Conservation (phyloP, 2,888 invertebrate species). For the Lamellibrachia columna region DNA sequence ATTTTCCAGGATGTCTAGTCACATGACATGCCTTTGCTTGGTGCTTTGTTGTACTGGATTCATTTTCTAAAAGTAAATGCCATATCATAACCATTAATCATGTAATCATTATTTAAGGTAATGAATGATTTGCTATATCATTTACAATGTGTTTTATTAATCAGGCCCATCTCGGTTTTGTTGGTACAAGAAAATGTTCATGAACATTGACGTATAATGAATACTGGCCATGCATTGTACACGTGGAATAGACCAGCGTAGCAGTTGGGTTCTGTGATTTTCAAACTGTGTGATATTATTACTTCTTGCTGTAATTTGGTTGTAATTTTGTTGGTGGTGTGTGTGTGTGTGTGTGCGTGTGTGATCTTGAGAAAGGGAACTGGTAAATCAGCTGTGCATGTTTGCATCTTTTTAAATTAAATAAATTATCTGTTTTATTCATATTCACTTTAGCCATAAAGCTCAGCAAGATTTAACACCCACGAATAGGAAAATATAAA, state of each 20-base stretch:
- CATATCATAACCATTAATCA: too few relatives aligned
- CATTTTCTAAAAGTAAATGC: too few relatives aligned
- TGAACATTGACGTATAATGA: not conserved
- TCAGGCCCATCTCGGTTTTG: not conserved
- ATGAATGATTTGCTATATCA: not conserved
- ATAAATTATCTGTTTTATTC: not conserved
- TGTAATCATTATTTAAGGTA: too few relatives aligned
- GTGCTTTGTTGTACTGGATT: too few relatives aligned
- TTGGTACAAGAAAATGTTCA: not conserved
- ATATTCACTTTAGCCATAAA: too few relatives aligned
- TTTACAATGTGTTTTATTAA: not conserved
- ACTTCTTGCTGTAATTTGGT: slow-evolving; percentile 1
- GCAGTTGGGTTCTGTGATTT: not conserved
- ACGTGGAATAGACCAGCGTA: not conserved
- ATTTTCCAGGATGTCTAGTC: too few relatives aligned
- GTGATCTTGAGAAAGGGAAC: not conserved
- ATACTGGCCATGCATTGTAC: not conserved
- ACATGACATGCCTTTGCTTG: too few relatives aligned
- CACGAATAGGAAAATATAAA: too few relatives aligned
- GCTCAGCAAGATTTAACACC: not conserved
- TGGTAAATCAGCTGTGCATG: not conserved
- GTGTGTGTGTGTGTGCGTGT: not conserved
- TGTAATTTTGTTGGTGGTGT: slow-evolving; percentile 1
- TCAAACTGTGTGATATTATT: not conserved
- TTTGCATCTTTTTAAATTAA: not conserved